Evolutionary conservation across 2,797 vertebrate species (phyloP), one percentile per base, ranked within the genome.

Genomic region (Miichthys miiuy): DNA sequence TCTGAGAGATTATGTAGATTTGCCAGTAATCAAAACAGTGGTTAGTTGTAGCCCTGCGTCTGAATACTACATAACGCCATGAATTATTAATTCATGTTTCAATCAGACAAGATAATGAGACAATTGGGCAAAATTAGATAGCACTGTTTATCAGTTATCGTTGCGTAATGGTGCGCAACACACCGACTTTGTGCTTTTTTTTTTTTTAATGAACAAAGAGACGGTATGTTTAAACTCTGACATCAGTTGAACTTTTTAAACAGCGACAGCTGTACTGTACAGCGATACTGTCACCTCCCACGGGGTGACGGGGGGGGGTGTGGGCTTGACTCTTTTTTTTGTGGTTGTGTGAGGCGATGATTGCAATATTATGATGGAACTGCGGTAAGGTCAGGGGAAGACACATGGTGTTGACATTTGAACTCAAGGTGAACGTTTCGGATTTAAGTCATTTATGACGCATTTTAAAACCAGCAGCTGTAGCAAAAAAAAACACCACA

Each of bases 341-440:
- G 75, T 84, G 77, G 80, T 81, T 47, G 67, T 34, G 25, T 10
- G 70, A 75, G 76, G 72, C 56, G 2, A 0, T 2, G 9, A 54
- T 38, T 41, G 58, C 58, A 30, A 77, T 61, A 68, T 44, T 12
- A 60, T 80, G 48, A 60, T 9, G 23, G 34, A 67, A 51, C 47
- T 55, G 55, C 30, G 3, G 20, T 75, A 20, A 67, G 54, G 71
- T 80, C 64, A 64, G 47, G 41, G 41, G 30, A 50, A 38, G 62
- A 52, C 30, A 4, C 44, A 20, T 52, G 27, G 25, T 6, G 0
- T 16, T 72, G 80, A 71, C 76, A 44, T 86, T 68, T 81, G 17
- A 75, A 72, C 42, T 54, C 7, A 20, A 48, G 55, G 58, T 47
- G 4, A 50, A 62, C 30, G 0, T 63, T 73, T 77, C 58, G 56